phyloP scores from a whole-genome alignment of 2,113 vertebrate species.

The Malurus melanocephalus region DNA sequence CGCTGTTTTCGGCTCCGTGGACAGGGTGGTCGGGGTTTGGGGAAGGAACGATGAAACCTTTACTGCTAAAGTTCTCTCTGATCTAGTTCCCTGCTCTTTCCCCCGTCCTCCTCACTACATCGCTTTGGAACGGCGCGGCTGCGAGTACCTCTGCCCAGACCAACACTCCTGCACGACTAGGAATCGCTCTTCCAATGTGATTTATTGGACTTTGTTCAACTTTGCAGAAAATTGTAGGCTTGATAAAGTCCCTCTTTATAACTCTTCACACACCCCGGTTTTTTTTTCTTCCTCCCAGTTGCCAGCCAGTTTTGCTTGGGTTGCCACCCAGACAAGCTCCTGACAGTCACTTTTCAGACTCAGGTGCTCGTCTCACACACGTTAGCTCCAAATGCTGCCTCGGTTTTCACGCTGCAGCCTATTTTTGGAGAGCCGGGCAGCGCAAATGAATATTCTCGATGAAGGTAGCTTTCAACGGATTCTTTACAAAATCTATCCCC shows the following conservation, averaged over 20 bases:
- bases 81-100: not conserved
- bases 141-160: not conserved
- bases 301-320: not conserved
- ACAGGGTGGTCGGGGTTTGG: rapidly evolving
- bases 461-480: conserved; percentile 41
- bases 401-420: not conserved
- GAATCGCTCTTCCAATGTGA: not conserved
- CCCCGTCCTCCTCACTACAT: not conserved
- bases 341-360: not conserved
- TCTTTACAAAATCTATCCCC: conserved; percentile 36
- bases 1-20: not conserved
- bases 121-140: rapidly evolving
- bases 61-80: not conserved
- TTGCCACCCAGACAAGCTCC: not conserved
- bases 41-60: not conserved
- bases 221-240: not conserved
- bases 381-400: not conserved
- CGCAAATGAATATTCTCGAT: not conserved
- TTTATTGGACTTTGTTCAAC: not conserved
- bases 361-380: not conserved
- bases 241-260: not conserved
- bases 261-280: rapidly evolving
- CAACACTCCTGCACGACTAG: not conserved
- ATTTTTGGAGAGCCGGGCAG: conserved; percentile 5
- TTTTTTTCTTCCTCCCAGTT: not conserved